Percentiles rank a stretch among this genome's conserved stretches.
Conservation (phyloP, 2,797 vertebrate genomes). For the Spheniscus humboldti region DNA sequence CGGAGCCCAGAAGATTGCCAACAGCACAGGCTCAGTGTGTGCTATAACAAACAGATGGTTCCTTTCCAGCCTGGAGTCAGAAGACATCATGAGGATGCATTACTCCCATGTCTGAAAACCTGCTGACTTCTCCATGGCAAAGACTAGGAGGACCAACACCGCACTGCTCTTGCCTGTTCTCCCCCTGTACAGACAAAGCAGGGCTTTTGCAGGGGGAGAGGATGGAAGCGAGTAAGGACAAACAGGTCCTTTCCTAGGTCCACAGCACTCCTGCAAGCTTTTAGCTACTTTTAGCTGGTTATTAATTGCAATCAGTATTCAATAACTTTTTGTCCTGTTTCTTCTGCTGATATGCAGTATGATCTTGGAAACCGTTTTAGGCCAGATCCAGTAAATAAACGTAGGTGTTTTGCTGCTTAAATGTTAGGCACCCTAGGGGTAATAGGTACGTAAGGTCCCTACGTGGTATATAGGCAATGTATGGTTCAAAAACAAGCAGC, state of each 20-base stretch:
- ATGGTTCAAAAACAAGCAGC: background rate
- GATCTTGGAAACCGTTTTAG: background rate
- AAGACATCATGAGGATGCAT: background rate
- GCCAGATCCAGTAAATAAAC: background rate
- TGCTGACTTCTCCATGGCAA: background rate
- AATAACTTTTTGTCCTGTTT: background rate
- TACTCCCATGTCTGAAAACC: background rate
- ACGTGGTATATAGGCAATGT: background rate
- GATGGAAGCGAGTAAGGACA: background rate
- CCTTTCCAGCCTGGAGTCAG: constrained; percentile 14
- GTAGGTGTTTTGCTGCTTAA: background rate
- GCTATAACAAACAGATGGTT: constrained; percentile 3
- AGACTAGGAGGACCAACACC: background rate
- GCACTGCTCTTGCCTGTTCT: background rate
- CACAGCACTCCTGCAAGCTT: background rate
- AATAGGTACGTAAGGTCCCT: background rate
- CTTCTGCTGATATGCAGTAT: background rate
- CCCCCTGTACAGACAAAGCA: background rate
- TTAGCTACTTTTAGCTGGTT: background rate
- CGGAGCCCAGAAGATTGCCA: background rate
- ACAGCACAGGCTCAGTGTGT: background rate
- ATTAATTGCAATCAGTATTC: background rate
- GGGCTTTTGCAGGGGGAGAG: background rate
- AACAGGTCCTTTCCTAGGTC: background rate
- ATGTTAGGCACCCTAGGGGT: background rate